Evolutionary conservation across 2,888 invertebrate genomes (phyloP).

Genomic region (Eremobia ochroleuca): DNA sequence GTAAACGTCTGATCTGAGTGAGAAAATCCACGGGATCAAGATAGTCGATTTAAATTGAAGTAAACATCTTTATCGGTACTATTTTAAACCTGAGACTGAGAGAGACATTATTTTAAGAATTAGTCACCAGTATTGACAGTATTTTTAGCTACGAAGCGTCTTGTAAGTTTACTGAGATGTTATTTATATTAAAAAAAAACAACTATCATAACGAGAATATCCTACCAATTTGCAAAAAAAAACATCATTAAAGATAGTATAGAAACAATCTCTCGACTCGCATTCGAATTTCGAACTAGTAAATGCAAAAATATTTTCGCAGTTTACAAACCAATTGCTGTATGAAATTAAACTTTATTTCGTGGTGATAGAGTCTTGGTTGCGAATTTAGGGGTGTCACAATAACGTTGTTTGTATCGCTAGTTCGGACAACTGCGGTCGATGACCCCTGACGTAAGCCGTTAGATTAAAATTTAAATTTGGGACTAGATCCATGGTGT

Average conservation of each 20-base stretch:
- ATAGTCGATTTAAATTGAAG: conserved; percentile 24
- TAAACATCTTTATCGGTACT: conserved; percentile 42
- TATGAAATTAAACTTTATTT: conserved; percentile 71
- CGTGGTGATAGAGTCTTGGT: conserved; percentile 70
- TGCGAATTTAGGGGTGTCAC: conserved; percentile 65
- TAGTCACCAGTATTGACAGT: conserved; percentile 39
- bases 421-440: conserved; percentile 84
- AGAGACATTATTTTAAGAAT: conserved; percentile 46
- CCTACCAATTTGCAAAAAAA: conserved; percentile 10
- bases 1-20: background rate
- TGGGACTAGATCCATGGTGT: conserved; percentile 73
- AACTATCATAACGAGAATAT: conserved; percentile 8
- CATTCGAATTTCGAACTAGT: conserved; percentile 52
- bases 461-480: conserved; percentile 89
- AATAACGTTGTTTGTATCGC: conserved; percentile 74
- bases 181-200: conserved; percentile 14
- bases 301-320: conserved; percentile 42
- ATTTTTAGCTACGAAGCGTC: conserved; percentile 39
- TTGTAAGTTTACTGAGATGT: background rate
- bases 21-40: background rate
- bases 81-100: conserved; percentile 33
- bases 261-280: conserved; percentile 27
- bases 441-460: conserved; percentile 84
- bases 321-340: conserved; percentile 59
- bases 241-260: conserved; percentile 13